phyloP scores from a whole-genome alignment of 2,888 invertebrate genomes.

The Pammene fasciana region DNA sequence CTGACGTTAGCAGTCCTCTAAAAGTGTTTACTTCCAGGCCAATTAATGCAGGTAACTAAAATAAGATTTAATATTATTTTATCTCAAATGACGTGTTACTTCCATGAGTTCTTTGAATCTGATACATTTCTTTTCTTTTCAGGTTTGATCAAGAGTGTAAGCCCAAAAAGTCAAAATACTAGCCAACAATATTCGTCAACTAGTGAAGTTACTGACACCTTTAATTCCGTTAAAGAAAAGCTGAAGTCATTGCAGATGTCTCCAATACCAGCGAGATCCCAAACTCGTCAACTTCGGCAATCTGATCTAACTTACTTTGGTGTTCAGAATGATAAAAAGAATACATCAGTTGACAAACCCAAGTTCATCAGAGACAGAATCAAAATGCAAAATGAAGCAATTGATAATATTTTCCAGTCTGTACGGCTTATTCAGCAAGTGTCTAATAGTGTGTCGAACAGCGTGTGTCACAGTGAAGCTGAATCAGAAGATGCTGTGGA shows the following conservation, averaged over 20 bases:
- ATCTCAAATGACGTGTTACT: not conserved
- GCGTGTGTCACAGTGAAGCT: conserved; percentile 74
- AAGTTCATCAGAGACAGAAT: conserved; percentile 46
- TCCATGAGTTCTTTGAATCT: not conserved
- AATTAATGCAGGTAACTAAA: conserved; percentile 61
- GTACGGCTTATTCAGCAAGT: conserved; percentile 72
- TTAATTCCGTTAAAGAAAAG: conserved; percentile 53
- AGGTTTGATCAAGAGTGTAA: conserved; percentile 33
- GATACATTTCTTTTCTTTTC: conserved; percentile 41
- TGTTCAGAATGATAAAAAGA: conserved; percentile 46
- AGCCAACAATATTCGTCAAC: conserved; percentile 10
- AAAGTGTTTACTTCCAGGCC: conserved; percentile 58
- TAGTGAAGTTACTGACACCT: conserved; percentile 42
- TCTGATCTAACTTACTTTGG: conserved; percentile 86
- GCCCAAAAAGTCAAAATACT: conserved; percentile 47
- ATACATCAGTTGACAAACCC: conserved; percentile 28
- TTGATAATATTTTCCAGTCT: conserved; percentile 69
- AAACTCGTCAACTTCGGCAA: conserved; percentile 80
- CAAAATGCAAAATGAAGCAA: conserved; percentile 50
- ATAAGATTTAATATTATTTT: not conserved
- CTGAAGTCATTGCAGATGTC: conserved; percentile 57
- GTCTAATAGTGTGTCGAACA: conserved; percentile 72
- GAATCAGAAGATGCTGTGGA: conserved; percentile 72
- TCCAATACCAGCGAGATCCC: conserved; percentile 58
- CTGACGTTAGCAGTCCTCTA: conserved; percentile 48